phyloP scores from a whole-genome alignment of 1,140 invertebrate species.

The Pseudoatta argentina region DNA sequence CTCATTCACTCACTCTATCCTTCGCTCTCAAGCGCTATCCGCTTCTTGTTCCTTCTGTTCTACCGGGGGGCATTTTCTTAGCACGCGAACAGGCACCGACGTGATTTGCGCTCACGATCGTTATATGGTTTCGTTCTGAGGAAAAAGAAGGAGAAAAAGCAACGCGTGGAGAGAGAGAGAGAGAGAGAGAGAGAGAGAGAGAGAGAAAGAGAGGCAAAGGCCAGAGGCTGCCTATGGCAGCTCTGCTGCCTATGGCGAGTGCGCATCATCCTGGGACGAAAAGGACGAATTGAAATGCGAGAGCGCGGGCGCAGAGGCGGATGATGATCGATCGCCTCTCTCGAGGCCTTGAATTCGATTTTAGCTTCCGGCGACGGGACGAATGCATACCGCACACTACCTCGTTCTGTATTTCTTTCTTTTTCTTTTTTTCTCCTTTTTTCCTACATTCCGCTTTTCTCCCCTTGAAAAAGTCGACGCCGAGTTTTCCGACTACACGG shows the following conservation, averaged over 20 bases:
- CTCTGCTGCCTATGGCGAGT: no score
- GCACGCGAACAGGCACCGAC: constrained; percentile 59
- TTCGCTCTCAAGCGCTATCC: constrained; percentile 19
- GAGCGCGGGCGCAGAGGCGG: constrained; percentile 52
- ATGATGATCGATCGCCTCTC: constrained; percentile 70
- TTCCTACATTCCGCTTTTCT: not conserved
- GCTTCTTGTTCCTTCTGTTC: constrained; percentile 51
- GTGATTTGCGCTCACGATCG: constrained; percentile 64
- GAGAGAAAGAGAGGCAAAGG: constrained; percentile 10
- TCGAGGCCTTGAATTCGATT: constrained; percentile 73
- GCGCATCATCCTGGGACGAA: constrained; percentile 53
- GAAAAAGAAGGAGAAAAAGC: constrained; percentile 40
- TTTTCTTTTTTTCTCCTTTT: not conserved
- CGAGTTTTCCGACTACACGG: constrained; percentile 23
- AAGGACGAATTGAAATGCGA: constrained; percentile 55
- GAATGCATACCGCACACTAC: constrained; percentile 22
- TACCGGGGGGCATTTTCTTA: constrained; percentile 62
- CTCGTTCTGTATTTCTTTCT: constrained; percentile 40
- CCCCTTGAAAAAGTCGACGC: constrained; percentile 18
- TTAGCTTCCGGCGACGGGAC: constrained; percentile 59
- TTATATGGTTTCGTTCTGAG: constrained; percentile 58
- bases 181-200: not conserved
- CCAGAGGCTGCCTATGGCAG: constrained; percentile 50
- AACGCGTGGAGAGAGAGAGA: not conserved
- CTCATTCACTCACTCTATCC: not conserved